Conservation (phyloP, 2,113 vertebrate species). For the Nematolebias whitei region DNA sequence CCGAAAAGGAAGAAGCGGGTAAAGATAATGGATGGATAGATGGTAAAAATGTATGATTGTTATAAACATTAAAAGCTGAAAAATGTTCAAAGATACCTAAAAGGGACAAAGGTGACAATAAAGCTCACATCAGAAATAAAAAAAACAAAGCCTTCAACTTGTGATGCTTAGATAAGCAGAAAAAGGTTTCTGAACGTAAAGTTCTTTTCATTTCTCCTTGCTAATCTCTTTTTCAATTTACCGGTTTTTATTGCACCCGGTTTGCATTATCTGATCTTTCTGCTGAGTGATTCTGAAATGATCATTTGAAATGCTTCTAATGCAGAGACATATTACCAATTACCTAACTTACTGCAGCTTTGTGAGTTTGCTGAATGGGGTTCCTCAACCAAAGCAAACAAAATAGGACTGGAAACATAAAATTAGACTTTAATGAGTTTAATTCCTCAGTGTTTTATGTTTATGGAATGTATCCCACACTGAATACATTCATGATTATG, state of each 20-base stretch:
- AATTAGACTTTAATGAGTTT: constrained; percentile 65
- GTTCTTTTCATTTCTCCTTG: constrained; percentile 16
- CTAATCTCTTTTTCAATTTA: constrained; percentile 59
- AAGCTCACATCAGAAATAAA: constrained; percentile 31
- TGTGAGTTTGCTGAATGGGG: constrained; percentile 51
- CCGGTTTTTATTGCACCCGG: constrained; percentile 48
- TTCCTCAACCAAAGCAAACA: constrained; percentile 52
- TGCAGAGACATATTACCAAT: constrained; percentile 49
- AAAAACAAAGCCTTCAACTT: constrained; percentile 21
- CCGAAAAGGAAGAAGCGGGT: no score
- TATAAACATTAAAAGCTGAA: constrained; percentile 18
- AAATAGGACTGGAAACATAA: constrained; percentile 56
- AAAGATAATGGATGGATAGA: no score
- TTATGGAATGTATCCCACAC: constrained; percentile 32
- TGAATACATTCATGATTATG: constrained; percentile 33
- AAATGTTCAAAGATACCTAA: constrained; percentile 15
- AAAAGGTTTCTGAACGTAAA: constrained; percentile 26
- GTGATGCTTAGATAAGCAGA: constrained; percentile 29
- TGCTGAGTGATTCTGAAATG: constrained; percentile 55
- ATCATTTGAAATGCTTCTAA: constrained; percentile 55
- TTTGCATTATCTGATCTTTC: constrained; percentile 64
- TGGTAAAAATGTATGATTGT: no score
- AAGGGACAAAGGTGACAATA: constrained; percentile 32
- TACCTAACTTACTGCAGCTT: constrained; percentile 55
- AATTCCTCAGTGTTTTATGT: constrained; percentile 46